phyloP scores from a whole-genome alignment of 2,113 vertebrate species.

The Mobula hypostoma region DNA sequence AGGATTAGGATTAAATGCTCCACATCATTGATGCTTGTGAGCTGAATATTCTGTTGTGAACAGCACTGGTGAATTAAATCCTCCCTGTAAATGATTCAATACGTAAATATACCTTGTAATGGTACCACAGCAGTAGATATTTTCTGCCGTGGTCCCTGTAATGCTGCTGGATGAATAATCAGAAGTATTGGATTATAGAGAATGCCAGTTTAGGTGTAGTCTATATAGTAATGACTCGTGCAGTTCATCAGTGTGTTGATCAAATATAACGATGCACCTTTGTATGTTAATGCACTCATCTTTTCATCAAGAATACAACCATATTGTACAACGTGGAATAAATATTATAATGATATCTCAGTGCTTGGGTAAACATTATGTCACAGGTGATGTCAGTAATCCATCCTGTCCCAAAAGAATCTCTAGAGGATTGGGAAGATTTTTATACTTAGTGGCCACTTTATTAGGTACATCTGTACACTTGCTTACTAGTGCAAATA shows the following conservation, averaged over 20 bases:
- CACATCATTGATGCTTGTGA: neutral
- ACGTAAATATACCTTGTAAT: neutral
- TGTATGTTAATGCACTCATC: neutral
- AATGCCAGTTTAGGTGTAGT: constrained; percentile 7
- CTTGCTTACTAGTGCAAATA: too few relatives aligned
- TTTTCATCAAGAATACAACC: neutral
- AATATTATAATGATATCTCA: neutral
- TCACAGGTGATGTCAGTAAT: neutral
- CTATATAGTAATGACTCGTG: neutral
- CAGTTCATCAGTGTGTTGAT: neutral
- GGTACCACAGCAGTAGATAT: neutral
- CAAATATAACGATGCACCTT: neutral
- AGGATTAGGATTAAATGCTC: neutral
- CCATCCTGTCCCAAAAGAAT: neutral
- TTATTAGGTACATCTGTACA: too few relatives aligned
- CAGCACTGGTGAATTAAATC: neutral
- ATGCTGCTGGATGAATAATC: neutral
- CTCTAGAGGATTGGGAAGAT: neutral
- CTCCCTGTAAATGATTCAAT: neutral
- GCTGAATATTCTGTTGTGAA: neutral
- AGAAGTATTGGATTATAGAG: neutral
- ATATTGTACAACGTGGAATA: neutral
- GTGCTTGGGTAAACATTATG: neutral
- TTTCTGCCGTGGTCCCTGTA: neutral
- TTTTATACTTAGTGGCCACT: too few relatives aligned